Evolutionary conservation across 2,113 vertebrate species (phyloP).

Genomic region (Mesoclemmys tuberculata): DNA sequence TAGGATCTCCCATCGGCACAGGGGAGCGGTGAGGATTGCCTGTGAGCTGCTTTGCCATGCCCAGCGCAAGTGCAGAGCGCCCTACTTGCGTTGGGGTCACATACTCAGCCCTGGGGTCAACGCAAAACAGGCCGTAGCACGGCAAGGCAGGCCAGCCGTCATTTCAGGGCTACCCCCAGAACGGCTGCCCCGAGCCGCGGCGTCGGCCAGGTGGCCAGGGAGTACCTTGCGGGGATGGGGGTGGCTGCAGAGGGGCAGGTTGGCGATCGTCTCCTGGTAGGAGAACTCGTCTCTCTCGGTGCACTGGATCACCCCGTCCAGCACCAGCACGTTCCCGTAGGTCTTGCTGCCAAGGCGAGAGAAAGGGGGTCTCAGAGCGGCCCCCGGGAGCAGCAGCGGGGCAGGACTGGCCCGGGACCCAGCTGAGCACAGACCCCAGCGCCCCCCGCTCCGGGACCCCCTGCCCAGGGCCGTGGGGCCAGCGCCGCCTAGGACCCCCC

Average conservation of each 20-base stretch:
- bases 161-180: not conserved
- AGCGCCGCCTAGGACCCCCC: too few relatives aligned
- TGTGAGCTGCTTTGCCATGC: not conserved
- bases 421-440: not conserved
- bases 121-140: too few relatives aligned
- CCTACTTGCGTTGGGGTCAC: not conserved
- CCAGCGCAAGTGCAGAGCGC: not conserved
- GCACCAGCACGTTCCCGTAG: slow-evolving; percentile 94
- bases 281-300: slow-evolving; percentile 97
- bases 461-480: too few relatives aligned
- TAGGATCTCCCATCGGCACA: not conserved
- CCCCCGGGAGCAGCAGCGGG: too few relatives aligned
- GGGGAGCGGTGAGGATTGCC: not conserved
- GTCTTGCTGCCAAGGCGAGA: slow-evolving; percentile 85
- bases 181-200: too few relatives aligned
- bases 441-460: not conserved
- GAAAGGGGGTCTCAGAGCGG: not conserved
- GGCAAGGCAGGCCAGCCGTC: too few relatives aligned
- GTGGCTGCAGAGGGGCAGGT: slow-evolving; percentile 94
- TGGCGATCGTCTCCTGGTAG: slow-evolving; percentile 98
- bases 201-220: fast-evolving
- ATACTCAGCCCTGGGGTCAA: not conserved
- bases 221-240: slow-evolving; percentile 92
- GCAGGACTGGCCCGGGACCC: too few relatives aligned
- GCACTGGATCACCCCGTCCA: slow-evolving; percentile 98